Percentiles rank a stretch among this genome's conserved stretches.
phyloP scores from a whole-genome alignment of 2,113 vertebrate genomes.

The Rhizomys pruinosus region DNA sequence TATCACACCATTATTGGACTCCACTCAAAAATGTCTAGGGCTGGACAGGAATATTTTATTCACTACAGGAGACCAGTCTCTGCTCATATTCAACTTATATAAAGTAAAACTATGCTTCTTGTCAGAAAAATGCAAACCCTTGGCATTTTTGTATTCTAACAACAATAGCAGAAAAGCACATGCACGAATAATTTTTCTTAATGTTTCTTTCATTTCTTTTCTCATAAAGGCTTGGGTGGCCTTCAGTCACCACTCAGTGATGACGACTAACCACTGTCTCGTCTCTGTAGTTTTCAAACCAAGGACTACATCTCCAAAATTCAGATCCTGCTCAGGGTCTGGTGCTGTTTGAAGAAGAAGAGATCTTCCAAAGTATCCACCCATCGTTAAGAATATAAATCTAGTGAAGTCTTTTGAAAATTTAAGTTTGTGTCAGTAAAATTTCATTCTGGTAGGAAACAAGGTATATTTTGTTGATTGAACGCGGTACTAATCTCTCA shows the following conservation, averaged over 20 bases:
- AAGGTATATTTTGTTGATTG: neutral
- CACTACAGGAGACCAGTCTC: slow-evolving; percentile 51
- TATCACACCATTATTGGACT: slow-evolving; percentile 72
- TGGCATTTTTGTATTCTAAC: too few relatives aligned
- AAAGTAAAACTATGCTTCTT: neutral
- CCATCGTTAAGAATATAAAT: slow-evolving; percentile 45
- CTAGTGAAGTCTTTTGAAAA: neutral
- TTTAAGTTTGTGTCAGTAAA: neutral
- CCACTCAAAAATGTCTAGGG: slow-evolving; percentile 54
- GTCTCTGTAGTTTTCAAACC: slow-evolving; percentile 41
- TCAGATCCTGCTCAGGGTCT: neutral
- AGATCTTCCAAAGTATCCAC: neutral
- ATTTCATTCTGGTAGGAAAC: slow-evolving; percentile 51
- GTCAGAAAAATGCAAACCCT: neutral
- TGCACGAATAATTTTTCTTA: neutral
- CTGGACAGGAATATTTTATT: slow-evolving; percentile 37
- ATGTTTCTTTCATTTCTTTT: slow-evolving; percentile 49
- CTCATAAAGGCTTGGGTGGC: neutral
- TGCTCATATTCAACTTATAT: slow-evolving; percentile 50
- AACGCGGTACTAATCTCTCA: neutral
- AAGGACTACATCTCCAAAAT: neutral
- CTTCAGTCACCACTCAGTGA: slow-evolving; percentile 42
- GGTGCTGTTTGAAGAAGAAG: neutral
- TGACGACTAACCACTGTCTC: slow-evolving; percentile 37
- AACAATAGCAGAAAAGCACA: neutral